Base-by-base conservation (phyloP, 2,113 vertebrate species). In the Bufo gargarizans region DNA sequence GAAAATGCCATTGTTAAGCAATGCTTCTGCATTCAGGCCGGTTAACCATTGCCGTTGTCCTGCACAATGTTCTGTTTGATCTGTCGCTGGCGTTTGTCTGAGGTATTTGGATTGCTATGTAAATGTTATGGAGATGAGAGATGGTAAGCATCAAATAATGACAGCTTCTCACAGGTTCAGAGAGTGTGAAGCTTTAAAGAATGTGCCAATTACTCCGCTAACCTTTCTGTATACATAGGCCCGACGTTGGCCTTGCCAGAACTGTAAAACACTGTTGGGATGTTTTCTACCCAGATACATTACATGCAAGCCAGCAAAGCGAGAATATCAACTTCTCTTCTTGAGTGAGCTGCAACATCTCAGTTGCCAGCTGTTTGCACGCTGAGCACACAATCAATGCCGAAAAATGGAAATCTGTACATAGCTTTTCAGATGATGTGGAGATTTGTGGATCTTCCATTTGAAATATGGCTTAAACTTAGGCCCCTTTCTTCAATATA, bases 121-220 rank as follows among this genome's bases (percentile, higher is more conserved):
- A 88, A 88, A 88, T 88, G 87, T 88, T 88, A 88, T 88, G 81
- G 71, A 77, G 87, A 83, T 88, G 71, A 84, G 87, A 88, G 74
- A 88, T 88, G 87, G 80, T 82, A 83, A 88, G 71, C 87, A 88
- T 88, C 87, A 88, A 88, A 88, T 77, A 82, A 63, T 88, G 87
- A 88, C 87, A 88, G 69, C 69, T 84, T 49, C 80, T 83, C 69
- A 84, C 71, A 83, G n/a, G 87, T 65, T 63, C 80, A 22, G 80
- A 77, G 58, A 83, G 81, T 61, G 79, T 59, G 55, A 79, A 86
- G 76, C 85, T 86, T 59, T 50, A 86, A 84, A 71, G 82, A 84
- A 84, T 84, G 85, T 67, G 59, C 85, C 74, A 67, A 61, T 78
- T 86, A 43, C 85, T 86, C 76, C 47, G 45, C 76, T 53, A 78